phyloP scores from a whole-genome alignment of 1,140 invertebrate species.

The Drosophila asahinai region DNA sequence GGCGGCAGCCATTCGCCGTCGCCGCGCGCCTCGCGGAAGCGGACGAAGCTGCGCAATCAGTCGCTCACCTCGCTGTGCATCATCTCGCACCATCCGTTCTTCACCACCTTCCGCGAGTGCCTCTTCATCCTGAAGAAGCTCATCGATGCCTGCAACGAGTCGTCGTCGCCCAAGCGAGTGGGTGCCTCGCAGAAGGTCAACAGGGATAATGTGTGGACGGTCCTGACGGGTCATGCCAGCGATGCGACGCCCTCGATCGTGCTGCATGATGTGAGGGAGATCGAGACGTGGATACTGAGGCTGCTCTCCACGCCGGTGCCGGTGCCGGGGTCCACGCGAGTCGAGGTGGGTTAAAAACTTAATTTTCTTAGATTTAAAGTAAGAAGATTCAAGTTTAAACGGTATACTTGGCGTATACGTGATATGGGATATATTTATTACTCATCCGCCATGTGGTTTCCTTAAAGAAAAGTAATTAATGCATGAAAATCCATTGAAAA shows the following conservation, averaged over 20 bases:
- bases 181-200: conserved; percentile 92
- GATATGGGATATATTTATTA: background rate
- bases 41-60: conserved; percentile 93
- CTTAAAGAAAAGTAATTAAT: background rate
- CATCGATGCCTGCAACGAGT: conserved; percentile 98
- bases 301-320: conserved; percentile 98
- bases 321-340: conserved; percentile 97
- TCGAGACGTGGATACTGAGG: conserved; percentile 99
- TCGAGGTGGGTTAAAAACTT: conserved; percentile 89
- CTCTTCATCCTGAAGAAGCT: conserved; percentile 97
- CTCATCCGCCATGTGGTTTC: background rate
- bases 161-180: conserved; percentile 93
- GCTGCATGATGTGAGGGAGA: conserved; percentile 97
- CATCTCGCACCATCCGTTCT: conserved; percentile 99
- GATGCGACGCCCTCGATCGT: conserved; percentile 94
- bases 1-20: conserved; percentile 94
- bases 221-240: conserved; percentile 89
- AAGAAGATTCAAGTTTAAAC: background rate
- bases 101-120: conserved; percentile 98
- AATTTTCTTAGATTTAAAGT: background rate
- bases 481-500: background rate
- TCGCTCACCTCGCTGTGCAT: conserved; percentile 98
- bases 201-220: conserved; percentile 96
- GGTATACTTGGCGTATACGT: background rate
- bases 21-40: conserved; percentile 91